Base-by-base conservation (phyloP, 1,140 invertebrate genomes). In the Arion vulgaris region DNA sequence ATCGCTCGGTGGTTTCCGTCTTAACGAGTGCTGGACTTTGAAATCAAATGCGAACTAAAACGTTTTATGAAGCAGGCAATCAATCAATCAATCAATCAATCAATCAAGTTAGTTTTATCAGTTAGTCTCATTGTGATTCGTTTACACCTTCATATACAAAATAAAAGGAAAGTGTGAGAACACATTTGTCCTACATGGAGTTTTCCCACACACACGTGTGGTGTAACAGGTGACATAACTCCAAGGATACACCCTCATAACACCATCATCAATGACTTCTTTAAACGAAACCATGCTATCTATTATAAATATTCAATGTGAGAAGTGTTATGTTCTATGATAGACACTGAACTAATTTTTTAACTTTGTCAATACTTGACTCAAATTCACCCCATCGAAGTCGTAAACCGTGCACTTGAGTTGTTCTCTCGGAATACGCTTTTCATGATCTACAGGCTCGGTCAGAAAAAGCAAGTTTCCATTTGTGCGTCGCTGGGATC, bases 81-180 rank as follows among this genome's bases (percentile, higher is more conserved):
- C n/a, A n/a, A n/a, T n/a, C n/a, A n/a, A n/a, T n/a, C n/a, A n/a
- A n/a, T n/a, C n/a, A n/a, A n/a, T n/a, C n/a, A n/a, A n/a, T n/a
- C n/a, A n/a, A n/a, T n/a, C n/a, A n/a, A n/a, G n/a, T n/a, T n/a
- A n/a, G n/a, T n/a, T n/a, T n/a, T n/a, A n/a, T n/a, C n/a, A n/a
- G n/a, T n/a, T n/a, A n/a, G n/a, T n/a, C n/a, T n/a, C n/a, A n/a
- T n/a, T n/a, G n/a, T n/a, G n/a, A n/a, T n/a, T n/a, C n/a, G n/a
- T n/a, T n/a, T n/a, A n/a, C n/a, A n/a, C n/a, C n/a, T n/a, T n/a
- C n/a, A n/a, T n/a, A n/a, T n/a, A n/a, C n/a, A n/a, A n/a, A n/a
- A n/a, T n/a, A n/a, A n/a, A n/a, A n/a, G n/a, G n/a, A n/a, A n/a
- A 57, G 53, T 66, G 62, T 66, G 62, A 66, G 62, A 66, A 66